These are phyloP conservation scores for Hippolais icterina DNA, from an alignment of 2,113 vertebrate genomes.

Conservation along the genomic window DNA sequence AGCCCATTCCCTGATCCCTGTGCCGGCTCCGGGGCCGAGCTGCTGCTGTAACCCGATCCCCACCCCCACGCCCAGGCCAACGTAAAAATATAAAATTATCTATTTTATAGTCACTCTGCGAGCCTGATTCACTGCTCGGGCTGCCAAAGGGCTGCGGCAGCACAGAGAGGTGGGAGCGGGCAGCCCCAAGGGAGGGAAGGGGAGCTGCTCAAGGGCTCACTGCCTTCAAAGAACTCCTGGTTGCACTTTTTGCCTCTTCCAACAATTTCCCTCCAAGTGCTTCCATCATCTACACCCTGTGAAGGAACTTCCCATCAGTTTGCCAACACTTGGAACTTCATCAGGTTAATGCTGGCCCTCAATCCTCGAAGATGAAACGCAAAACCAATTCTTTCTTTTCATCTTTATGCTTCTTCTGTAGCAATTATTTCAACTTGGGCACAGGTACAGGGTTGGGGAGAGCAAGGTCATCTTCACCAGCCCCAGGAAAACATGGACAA, in stretches of 20 bases:
- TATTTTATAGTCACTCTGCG: slow-evolving; percentile 6
- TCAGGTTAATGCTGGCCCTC: not conserved
- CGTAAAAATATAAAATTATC: slow-evolving; percentile 16
- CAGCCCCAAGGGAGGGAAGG: not conserved
- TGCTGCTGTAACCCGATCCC: slow-evolving; percentile 27
- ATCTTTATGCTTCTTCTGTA: not conserved
- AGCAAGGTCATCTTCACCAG: not conserved
- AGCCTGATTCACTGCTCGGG: not conserved
- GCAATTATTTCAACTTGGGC: not conserved
- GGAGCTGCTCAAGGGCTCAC: not conserved
- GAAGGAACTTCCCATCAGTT: not conserved
- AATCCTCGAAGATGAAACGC: accelerated
- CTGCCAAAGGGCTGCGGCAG: slow-evolving; percentile 29
- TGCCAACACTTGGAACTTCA: not conserved
- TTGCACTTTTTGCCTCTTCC: not conserved
- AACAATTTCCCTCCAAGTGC: not conserved
- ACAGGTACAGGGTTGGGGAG: not conserved
- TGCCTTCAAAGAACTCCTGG: not conserved
- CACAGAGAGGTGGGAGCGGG: slow-evolving; percentile 35
- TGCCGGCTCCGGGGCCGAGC: not conserved
- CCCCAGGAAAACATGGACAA: not conserved
- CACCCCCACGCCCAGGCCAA: not conserved
- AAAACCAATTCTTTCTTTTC: not conserved
- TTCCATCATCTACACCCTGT: not conserved
- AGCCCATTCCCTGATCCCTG: not conserved